A percentile compares a stretch with the other conserved stretches of the same genome.
Conservation (phyloP, 2,888 invertebrate genomes). For the Dolomedes plantarius region DNA sequence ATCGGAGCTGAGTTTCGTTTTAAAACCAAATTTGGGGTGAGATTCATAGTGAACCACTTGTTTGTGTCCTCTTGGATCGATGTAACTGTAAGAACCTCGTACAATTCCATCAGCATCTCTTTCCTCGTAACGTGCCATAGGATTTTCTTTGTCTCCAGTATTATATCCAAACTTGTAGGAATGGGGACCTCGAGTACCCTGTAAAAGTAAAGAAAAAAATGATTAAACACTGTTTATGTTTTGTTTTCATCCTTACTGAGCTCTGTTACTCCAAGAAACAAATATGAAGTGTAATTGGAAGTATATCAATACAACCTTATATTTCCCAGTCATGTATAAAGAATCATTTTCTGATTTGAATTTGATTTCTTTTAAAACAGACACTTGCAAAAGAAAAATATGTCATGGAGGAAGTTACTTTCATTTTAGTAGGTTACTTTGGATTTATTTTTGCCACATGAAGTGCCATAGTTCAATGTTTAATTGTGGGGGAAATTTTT, state of each 20-base stretch:
- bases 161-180: slow-evolving; percentile 73
- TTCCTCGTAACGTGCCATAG: slow-evolving; percentile 73
- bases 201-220: neutral
- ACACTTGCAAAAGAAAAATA: too few relatives aligned
- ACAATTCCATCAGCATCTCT: slow-evolving; percentile 68
- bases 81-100: slow-evolving; percentile 72
- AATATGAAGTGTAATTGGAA: too few relatives aligned
- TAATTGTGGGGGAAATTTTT: too few relatives aligned
- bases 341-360: too few relatives aligned
- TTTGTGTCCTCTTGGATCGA: slow-evolving; percentile 70
- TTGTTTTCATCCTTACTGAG: neutral
- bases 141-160: slow-evolving; percentile 72
- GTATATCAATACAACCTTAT: too few relatives aligned
- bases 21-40: slow-evolving; percentile 72
- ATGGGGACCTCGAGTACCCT: slow-evolving; percentile 72
- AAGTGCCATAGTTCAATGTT: too few relatives aligned
- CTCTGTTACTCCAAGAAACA: neutral
- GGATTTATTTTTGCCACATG: too few relatives aligned
- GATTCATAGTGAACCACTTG: slow-evolving; percentile 73
- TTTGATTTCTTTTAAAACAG: too few relatives aligned
- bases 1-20: slow-evolving; percentile 15
- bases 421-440: too few relatives aligned
- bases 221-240: neutral
- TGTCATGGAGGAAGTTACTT: too few relatives aligned
- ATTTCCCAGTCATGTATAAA: too few relatives aligned